phyloP scores from a whole-genome alignment of 2,797 vertebrate species.

The Varecia variegata region DNA sequence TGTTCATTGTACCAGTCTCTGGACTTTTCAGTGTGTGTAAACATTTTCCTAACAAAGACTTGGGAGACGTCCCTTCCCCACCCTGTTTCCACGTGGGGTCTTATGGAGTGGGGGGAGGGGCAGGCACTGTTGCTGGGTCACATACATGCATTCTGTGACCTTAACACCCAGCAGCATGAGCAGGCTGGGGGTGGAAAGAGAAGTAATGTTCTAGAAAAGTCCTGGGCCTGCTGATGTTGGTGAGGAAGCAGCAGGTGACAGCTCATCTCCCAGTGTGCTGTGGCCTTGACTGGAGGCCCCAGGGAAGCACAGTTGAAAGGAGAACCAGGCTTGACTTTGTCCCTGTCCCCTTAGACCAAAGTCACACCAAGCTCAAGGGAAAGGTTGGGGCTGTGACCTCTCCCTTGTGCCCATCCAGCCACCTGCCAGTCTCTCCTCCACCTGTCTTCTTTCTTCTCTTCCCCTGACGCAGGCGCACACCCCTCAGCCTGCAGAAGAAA shows the following conservation, averaged over 20 bases:
- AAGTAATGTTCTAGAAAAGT: background rate
- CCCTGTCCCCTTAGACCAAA: background rate
- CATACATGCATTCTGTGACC: background rate
- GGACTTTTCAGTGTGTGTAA: background rate
- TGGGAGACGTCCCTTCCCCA: background rate
- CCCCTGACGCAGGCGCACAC: fast-evolving
- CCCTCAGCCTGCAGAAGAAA: background rate
- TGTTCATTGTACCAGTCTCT: background rate
- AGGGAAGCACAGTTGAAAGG: background rate
- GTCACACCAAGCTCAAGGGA: background rate
- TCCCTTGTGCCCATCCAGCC: too few species aligned
- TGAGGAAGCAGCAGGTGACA: background rate
- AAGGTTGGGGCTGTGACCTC: background rate
- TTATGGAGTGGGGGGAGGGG: background rate
- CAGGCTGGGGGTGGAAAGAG: background rate
- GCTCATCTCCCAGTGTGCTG: background rate
- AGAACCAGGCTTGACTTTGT: background rate
- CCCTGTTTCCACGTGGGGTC: background rate
- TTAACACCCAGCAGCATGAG: background rate
- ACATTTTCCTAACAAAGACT: background rate
- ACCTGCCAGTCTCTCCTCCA: background rate
- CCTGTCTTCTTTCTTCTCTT: background rate
- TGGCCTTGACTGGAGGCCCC: background rate
- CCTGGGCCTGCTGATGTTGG: background rate
- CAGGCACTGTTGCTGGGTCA: fast-evolving